Evolutionary conservation across 2,888 invertebrate genomes (phyloP), one percentile per base, ranked within the genome.

Genomic region (Acleris sparsana): DNA sequence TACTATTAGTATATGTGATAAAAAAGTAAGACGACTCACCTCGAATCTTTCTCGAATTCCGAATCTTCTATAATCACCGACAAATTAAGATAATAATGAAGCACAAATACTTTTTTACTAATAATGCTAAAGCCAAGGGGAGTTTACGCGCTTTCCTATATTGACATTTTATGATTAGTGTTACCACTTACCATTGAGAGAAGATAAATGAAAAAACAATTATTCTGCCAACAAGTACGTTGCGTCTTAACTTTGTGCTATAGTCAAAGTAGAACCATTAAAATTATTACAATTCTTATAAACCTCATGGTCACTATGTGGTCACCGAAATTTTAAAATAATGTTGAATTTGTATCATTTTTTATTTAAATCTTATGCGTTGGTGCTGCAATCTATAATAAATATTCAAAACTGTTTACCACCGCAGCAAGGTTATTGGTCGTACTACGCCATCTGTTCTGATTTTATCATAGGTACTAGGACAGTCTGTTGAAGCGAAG

Each of bases 81-180:
- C 20, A 55, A 60, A 5, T 18, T 49, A 20, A 29, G 18, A 5
- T 5, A 25, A 29, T 49, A 49, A 53, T 25, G 18, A 55, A 53
- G 61, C 59, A 43, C 33, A 63, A 59, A 39, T 49, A 2, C 11
- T 16, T 25, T 39, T 43, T 39, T 39, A 48, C 25, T 25, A 49
- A 18, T 46, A 53, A 63, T 52, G 39, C 20, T 7, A 16, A 13
- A 29, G 46, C n/a, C 44, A 44, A 46, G 44, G 29, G 60, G 64
- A 60, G 49, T 60, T 65, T 65, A 60, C 64, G 64, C 64, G 64
- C 64, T 65, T 65, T 48, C n/a, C 48, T 11, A 13, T 25, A 53
- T 22, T 64, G 64, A 64, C 63, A 64, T 13, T 25, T 43, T 13
- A n/a, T 6, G 39, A 7, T 49, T 18, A 55, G 18, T 16, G 25